A percentile compares a stretch with the other conserved stretches of the same genome.
phyloP scores from a whole-genome alignment of 1,140 invertebrate genomes.

The Hetaerina americana region DNA sequence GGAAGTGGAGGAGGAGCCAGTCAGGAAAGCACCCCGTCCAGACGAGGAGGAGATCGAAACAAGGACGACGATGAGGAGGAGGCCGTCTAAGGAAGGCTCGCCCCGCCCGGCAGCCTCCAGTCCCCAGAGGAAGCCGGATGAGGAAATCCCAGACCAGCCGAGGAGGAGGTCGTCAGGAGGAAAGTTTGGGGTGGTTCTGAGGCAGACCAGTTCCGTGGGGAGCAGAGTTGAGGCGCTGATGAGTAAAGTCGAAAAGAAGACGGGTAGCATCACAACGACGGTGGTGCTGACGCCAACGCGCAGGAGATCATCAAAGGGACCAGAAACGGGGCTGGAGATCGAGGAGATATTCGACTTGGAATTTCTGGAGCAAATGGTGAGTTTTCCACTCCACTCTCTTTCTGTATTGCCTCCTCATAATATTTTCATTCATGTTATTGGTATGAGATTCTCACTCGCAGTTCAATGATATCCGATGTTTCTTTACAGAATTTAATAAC shows the following conservation, averaged over 20 bases:
- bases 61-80: neutral
- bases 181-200: conserved; percentile 48
- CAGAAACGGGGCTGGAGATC: conserved; percentile 23
- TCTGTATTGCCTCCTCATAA: too few relatives aligned
- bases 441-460: too few relatives aligned
- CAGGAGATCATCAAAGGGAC: neutral
- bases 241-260: neutral
- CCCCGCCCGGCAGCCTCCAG: too few relatives aligned
- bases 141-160: neutral
- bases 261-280: conserved; percentile 24
- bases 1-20: neutral
- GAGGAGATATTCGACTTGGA: conserved; percentile 56
- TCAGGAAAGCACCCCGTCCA: neutral
- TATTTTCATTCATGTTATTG: too few relatives aligned
- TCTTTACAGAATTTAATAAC: too few relatives aligned
- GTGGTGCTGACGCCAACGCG: neutral
- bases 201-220: conserved; percentile 27
- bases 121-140: neutral
- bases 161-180: conserved; percentile 20
- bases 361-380: conserved; percentile 51
- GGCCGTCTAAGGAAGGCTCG: neutral
- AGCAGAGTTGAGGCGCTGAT: neutral
- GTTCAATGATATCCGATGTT: too few relatives aligned
- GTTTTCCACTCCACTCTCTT: too few relatives aligned
- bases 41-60: neutral